These are phyloP conservation scores for Poeciliopsis infans DNA, from an alignment of 2,797 vertebrate species.

Conservation along the genomic window DNA sequence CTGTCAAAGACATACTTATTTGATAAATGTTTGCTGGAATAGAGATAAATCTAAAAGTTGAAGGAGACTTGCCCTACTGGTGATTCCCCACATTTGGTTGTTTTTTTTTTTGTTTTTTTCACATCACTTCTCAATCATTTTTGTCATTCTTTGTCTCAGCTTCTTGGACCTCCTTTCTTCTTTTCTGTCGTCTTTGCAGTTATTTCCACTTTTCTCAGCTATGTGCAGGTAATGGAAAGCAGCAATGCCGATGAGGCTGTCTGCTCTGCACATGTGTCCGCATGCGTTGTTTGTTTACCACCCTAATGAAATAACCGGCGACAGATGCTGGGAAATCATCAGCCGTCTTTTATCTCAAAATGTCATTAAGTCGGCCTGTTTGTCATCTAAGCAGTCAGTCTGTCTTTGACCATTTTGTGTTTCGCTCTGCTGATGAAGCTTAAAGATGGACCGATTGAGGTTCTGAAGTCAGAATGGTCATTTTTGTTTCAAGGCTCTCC, in stretches of 20 bases:
- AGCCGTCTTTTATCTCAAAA: constrained; percentile 9
- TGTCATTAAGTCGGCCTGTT: background rate
- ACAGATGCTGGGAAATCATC: constrained; percentile 4
- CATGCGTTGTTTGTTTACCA: constrained; percentile 9
- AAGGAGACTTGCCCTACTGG: background rate
- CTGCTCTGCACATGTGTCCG: constrained; percentile 11
- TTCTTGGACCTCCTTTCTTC: background rate
- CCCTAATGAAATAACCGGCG: constrained; percentile 1
- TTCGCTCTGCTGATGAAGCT: background rate
- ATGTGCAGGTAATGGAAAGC: constrained; percentile 14
- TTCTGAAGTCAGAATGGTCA: background rate
- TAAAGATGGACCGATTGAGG: background rate
- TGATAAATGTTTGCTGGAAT: background rate
- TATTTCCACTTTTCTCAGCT: background rate
- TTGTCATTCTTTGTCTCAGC: background rate
- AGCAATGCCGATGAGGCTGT: constrained; percentile 2
- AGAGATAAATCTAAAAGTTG: background rate
- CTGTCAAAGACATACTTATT: background rate
- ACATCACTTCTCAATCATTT: background rate
- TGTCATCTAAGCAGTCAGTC: background rate
- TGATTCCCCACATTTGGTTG: background rate
- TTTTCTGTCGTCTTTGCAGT: background rate
- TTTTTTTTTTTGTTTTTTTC: background rate
- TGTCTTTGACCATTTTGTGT: background rate
- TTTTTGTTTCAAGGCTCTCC: background rate